Evolutionary conservation across 1,140 invertebrate genomes (phyloP).

Genomic region (Orussus abietinus): DNA sequence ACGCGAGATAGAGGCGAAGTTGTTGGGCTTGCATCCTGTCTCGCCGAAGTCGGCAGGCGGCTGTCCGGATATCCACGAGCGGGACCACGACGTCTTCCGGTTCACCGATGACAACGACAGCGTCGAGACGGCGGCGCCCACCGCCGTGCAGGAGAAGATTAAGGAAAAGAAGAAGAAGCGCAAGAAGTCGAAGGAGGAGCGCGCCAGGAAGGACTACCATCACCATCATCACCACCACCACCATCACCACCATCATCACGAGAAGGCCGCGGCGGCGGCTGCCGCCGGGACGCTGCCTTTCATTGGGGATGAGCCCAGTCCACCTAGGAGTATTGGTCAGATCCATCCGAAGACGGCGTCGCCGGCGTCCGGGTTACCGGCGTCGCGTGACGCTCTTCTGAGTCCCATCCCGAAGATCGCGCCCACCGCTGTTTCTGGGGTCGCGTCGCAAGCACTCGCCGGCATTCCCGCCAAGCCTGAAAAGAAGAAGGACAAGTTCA

Average conservation of each 20-base stretch:
- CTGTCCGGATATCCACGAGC: constrained; percentile 43
- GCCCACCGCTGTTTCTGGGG: constrained; percentile 43
- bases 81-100: constrained; percentile 56
- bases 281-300: no score
- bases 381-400: constrained; percentile 50
- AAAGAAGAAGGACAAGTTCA: constrained; percentile 62
- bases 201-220: constrained; percentile 64
- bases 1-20: constrained; percentile 73
- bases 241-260: constrained; percentile 45
- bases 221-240: constrained; percentile 61
- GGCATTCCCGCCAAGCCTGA: constrained; percentile 36
- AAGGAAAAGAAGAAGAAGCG: constrained; percentile 80
- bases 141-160: constrained; percentile 49
- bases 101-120: constrained; percentile 63
- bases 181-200: constrained; percentile 76
- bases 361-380: constrained; percentile 43
- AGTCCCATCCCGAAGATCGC: constrained; percentile 57
- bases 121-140: constrained; percentile 44
- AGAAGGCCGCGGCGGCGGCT: constrained; percentile 37
- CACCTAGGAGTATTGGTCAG: constrained; percentile 46
- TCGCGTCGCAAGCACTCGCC: constrained; percentile 37
- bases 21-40: constrained; percentile 57
- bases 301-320: constrained; percentile 42
- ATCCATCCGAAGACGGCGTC: constrained; percentile 40
- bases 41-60: constrained; percentile 37